phyloP scores from a whole-genome alignment of 2,113 vertebrate genomes.

The Eupsittula cactorum region DNA sequence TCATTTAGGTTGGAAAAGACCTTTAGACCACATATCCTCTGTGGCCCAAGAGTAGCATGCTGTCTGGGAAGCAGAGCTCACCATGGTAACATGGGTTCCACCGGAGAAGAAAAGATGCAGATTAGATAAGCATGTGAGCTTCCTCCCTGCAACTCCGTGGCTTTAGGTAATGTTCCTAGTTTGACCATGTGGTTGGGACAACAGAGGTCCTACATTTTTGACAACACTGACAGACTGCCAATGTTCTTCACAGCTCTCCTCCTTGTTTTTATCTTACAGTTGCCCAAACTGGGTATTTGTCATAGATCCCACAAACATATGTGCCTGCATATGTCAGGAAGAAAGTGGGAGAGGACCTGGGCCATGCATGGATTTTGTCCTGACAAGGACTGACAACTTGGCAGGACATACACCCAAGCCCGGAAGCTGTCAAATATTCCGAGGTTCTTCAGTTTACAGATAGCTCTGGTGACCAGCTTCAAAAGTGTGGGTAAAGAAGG shows the following conservation, averaged over 20 bases:
- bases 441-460: neutral
- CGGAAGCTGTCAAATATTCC: neutral
- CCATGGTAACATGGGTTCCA: neutral
- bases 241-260: neutral
- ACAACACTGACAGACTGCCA: neutral
- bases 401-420: neutral
- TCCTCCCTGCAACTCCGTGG: neutral
- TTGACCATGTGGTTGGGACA: neutral
- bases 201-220: neutral
- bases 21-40: neutral
- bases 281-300: neutral
- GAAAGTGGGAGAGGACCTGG: neutral
- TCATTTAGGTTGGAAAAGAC: neutral
- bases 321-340: neutral
- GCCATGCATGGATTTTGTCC: neutral
- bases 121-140: neutral
- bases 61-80: neutral
- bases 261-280: neutral
- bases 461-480: neutral
- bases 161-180: neutral
- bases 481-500: neutral
- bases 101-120: accelerated
- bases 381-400: neutral
- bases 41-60: no score
- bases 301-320: neutral